Evolutionary conservation across 2,888 invertebrate species (phyloP).

Genomic region (Monochamus alternatus): DNA sequence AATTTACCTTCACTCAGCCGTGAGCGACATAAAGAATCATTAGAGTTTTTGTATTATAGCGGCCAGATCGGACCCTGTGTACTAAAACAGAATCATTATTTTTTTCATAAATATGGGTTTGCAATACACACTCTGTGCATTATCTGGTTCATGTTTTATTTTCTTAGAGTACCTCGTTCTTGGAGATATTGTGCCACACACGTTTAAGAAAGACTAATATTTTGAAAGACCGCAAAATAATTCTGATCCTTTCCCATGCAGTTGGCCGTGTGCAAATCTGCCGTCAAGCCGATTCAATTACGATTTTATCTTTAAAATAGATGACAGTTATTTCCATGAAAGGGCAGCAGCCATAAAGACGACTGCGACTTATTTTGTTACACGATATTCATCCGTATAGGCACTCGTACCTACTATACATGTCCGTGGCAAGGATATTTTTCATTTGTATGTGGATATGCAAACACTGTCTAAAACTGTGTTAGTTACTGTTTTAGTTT

Average conservation of each 20-base stretch:
- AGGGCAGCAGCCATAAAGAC: constrained; percentile 70
- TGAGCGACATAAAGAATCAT: too few species aligned
- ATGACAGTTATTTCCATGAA: constrained; percentile 73
- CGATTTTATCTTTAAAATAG: constrained; percentile 73
- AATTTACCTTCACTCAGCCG: too few species aligned
- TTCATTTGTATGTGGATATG: constrained; percentile 11
- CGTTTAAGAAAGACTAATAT: constrained; percentile 5
- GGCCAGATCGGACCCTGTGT: too few species aligned
- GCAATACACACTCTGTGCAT: too few species aligned
- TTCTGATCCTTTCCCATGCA: constrained; percentile 54
- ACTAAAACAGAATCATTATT: too few species aligned
- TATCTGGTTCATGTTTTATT: neutral
- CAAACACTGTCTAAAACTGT: neutral
- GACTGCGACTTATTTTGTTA: constrained; percentile 54
- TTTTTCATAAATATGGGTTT: too few species aligned
- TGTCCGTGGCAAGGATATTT: constrained; percentile 27
- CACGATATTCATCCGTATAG: constrained; percentile 59
- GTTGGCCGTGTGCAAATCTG: constrained; percentile 71
- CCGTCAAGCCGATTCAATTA: constrained; percentile 72
- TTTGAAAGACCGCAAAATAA: constrained; percentile 29
- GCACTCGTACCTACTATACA: constrained; percentile 23
- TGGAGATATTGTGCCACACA: neutral
- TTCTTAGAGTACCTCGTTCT: neutral
- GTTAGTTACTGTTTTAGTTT: neutral
- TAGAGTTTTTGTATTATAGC: too few species aligned